Evolutionary conservation across 2,113 vertebrate species (phyloP).

Genomic region (rat (Rattus norvegicus)): GRCr8 NC_086020.1:85932001-85932500

Average conservation of each 20-base stretch:
- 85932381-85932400: not conserved
- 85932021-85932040: not conserved
- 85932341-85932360: not conserved
- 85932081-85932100: not conserved
- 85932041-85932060: not conserved
- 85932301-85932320: not conserved
- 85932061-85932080: not conserved
- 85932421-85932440: not conserved
- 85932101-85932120: not conserved
- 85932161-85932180: not conserved
- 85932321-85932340: too few species aligned
- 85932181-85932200: not conserved
- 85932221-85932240: not conserved
- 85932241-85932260: not conserved
- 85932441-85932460: not conserved
- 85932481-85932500: not conserved
- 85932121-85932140: not conserved
- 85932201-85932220: too few species aligned
- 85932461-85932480: not conserved
- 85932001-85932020: not conserved
- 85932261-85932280: too few species aligned
- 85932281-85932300: not conserved
- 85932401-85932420: not conserved
- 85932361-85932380: not conserved
- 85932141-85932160: not conserved